Evolutionary conservation across 2,113 vertebrate genomes (phyloP).

Genomic region (Rallus limicola): DNA sequence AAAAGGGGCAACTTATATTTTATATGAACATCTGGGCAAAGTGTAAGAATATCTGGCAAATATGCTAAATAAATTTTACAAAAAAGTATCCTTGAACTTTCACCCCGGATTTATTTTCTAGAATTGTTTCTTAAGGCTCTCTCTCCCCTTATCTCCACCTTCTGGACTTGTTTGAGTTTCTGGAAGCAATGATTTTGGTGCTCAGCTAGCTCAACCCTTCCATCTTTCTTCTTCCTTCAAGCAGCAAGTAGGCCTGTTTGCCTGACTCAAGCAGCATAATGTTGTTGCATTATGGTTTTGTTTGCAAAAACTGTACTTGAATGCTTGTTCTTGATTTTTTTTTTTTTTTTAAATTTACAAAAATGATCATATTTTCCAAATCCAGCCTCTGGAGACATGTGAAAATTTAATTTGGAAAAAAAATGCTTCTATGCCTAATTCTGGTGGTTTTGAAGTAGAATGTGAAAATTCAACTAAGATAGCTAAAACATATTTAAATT

Average conservation of each 20-base stretch:
- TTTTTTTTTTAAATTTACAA: background rate
- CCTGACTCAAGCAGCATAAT: background rate
- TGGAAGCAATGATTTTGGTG: background rate
- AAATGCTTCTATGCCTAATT: background rate
- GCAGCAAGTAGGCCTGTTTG: background rate
- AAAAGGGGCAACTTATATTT: background rate
- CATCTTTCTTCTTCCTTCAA: background rate
- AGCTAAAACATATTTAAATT: background rate
- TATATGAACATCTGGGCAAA: background rate
- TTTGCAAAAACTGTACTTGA: background rate
- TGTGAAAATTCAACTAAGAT: background rate
- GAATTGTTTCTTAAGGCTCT: background rate
- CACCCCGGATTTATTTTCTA: background rate
- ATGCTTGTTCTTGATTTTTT: background rate
- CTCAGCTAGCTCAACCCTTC: background rate
- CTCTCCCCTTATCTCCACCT: background rate
- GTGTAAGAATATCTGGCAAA: background rate
- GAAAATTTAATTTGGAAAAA: background rate
- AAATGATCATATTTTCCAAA: background rate
- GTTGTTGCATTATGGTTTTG: background rate
- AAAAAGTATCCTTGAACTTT: background rate
- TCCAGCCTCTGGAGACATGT: background rate
- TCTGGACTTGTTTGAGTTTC: background rate
- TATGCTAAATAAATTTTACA: background rate
- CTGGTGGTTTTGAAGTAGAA: background rate